phyloP scores from a whole-genome alignment of 92 coral and sea anemone species.

The Bergia puertoricense region DNA sequence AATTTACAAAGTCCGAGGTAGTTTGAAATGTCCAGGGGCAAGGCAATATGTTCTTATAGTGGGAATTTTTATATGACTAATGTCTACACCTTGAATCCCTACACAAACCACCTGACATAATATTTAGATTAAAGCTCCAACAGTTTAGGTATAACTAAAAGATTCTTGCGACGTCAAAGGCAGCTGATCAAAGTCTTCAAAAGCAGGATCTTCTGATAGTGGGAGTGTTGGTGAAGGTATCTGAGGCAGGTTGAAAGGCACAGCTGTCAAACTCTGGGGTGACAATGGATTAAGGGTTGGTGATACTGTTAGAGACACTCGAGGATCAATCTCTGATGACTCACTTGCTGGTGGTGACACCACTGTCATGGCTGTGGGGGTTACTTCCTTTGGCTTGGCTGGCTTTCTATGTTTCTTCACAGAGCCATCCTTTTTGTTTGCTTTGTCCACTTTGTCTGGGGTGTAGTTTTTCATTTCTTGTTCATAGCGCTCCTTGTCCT shows the following conservation, averaged over 20 bases:
- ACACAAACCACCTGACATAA: neutral
- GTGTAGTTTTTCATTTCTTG: constrained; percentile 93
- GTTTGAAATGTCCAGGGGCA: no score
- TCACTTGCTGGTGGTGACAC: constrained; percentile 28
- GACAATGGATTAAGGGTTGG: constrained; percentile 81
- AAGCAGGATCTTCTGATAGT: constrained; percentile 51
- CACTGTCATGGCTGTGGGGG: neutral
- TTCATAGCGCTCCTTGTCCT: constrained; percentile 95
- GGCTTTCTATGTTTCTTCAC: constrained; percentile 74
- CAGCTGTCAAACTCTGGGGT: constrained; percentile 72
- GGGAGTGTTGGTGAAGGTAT: constrained; percentile 67
- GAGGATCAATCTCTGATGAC: constrained; percentile 46
- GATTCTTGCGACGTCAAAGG: constrained; percentile 53
- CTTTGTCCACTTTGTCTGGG: constrained; percentile 74
- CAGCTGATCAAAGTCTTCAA: constrained; percentile 58
- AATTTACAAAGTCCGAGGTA: no score
- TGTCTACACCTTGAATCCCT: no score
- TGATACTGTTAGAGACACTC: constrained; percentile 57
- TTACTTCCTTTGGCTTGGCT: constrained; percentile 52
- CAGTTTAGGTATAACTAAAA: constrained; percentile 15
- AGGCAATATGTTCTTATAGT: no score
- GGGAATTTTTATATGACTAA: no score
- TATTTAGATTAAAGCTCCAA: neutral
- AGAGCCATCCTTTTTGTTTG: constrained; percentile 63
- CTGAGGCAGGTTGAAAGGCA: constrained; percentile 70